Percentiles rank a stretch among this genome's conserved stretches.
phyloP scores from a whole-genome alignment of 1,140 invertebrate genomes.

The Apolygus lucorum region DNA sequence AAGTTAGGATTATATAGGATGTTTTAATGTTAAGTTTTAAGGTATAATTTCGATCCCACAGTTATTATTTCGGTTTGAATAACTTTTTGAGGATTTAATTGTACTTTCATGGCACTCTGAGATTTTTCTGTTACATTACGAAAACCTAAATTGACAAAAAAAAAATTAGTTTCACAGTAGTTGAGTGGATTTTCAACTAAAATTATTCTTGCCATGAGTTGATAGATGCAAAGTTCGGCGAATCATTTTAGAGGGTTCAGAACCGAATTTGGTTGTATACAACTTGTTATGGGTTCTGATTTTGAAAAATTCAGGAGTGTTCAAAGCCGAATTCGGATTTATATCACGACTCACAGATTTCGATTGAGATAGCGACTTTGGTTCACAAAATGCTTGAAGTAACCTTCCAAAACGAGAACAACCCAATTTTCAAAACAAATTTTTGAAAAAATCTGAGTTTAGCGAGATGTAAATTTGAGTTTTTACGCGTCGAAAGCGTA shows the following conservation, averaged over 20 bases:
- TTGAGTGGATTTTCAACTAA: not conserved
- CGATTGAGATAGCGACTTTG: too few relatives aligned
- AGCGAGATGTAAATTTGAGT: too few relatives aligned
- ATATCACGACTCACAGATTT: too few relatives aligned
- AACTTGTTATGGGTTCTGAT: too few relatives aligned
- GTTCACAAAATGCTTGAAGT: too few relatives aligned
- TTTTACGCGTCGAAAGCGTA: too few relatives aligned
- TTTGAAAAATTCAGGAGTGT: too few relatives aligned
- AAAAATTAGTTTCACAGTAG: not conserved
- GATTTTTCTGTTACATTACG: not conserved
- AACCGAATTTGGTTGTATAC: not conserved
- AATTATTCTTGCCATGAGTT: not conserved
- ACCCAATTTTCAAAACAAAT: too few relatives aligned
- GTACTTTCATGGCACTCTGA: not conserved
- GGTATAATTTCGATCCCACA: not conserved
- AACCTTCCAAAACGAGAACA: too few relatives aligned
- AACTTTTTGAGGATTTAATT: not conserved
- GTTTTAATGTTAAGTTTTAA: not conserved
- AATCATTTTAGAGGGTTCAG: not conserved
- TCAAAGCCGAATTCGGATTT: too few relatives aligned
- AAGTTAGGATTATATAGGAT: not conserved
- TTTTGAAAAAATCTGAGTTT: too few relatives aligned
- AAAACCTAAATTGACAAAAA: too few relatives aligned
- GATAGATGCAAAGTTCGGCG: not conserved
- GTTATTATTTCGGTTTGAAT: not conserved